Evolutionary conservation across 2,797 vertebrate genomes (phyloP), one percentile per base, ranked within the genome.

Genomic region (Cygnus olor): DNA sequence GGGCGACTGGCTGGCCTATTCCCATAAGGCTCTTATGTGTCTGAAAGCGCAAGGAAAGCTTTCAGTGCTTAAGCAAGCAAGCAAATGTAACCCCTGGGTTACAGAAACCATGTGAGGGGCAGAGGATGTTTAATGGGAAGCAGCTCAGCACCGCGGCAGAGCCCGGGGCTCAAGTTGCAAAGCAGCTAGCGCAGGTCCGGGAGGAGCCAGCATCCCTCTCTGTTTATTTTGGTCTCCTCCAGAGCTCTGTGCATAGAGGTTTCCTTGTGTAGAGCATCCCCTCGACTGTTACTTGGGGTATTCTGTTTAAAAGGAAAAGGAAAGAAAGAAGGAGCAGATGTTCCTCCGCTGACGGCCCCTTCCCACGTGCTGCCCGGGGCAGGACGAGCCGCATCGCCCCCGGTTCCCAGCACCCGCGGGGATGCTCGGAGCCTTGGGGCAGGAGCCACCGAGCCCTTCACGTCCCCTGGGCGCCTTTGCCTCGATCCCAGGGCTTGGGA

Each of bases 51-150:
- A 24, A 45, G 85, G 47, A 91, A 65, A 89, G 90, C 86, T 94
- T 91, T 94, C 90, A 5, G 7, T 56, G 91, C 91, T 82, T 96
- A 90, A 93, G 90, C 93, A 96, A 96, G 95, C 94, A 96, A 96
- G 93, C 96, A 96, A 78, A 82, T 4, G 44, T 93, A 94, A 96
- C 94, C 95, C 88, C 58, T 9, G 86, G 95, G 95, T 94, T 96
- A 87, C 30, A 5, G 80, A 27, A 77, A 87, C 49, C 83, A 28
- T 5, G 10, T 2, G 20, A 78, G 83, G 81, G 78, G 70, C 80
- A 66, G 76, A 36, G 95, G 87, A 91, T 78, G 80, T 85, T 95
- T 95, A 80, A 90, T 93, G 94, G 91, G 93, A 96, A 96, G 89
- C 89, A 93, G 87, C 91, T 94, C 80, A 85, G 89, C 3, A 1